Evolutionary conservation across 2,113 vertebrate species (phyloP), one percentile per base, ranked within the genome.

Genomic region (Neodontobutis hainanensis): DNA sequence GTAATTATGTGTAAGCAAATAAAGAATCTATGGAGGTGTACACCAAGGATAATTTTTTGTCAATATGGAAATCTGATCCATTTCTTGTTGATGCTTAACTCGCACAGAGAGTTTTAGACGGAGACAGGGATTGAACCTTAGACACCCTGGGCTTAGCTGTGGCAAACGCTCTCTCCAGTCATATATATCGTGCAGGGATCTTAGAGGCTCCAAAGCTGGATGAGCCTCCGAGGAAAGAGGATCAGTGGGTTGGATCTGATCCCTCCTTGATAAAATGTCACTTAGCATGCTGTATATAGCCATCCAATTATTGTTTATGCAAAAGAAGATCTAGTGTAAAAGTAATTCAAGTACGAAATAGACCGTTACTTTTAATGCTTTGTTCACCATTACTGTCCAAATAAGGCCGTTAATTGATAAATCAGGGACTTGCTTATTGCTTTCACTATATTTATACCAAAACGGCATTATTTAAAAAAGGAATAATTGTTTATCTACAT

Each of bases 141-240:
- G 72, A 56, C 60, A 68, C 77, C 70, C 36, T 36, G 19, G 47
- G 74, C 73, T 86, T 77, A 77, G 66, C 70, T 7, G 62, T 36
- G 4, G 8, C 51, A 63, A 67, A 76, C 4, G 35, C 61, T 70
- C 52, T 5, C 71, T 79, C 73, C 84, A 84, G 80, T 69, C 77
- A 77, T 80, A 72, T 80, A 72, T 87, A 85, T 87, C 83, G 75
- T 85, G 84, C 75, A 5, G 63, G 40, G 85, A 90, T 92, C 89
- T 91, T 62, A 73, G 73, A 72, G 69, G 77, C 79, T 78, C 63
- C 86, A 90, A 94, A 92, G 86, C 88, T 89, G 92, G 92, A 92
- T 93, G 75, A 94, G 87, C 87, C 81, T 56, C 59, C 1, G 19
- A 70, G 79, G 68, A 89, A 92, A 92, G 89, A 85, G 83, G 93